Conservation (phyloP, 2,113 vertebrate species). For the Grammomys dolichurus region DNA sequence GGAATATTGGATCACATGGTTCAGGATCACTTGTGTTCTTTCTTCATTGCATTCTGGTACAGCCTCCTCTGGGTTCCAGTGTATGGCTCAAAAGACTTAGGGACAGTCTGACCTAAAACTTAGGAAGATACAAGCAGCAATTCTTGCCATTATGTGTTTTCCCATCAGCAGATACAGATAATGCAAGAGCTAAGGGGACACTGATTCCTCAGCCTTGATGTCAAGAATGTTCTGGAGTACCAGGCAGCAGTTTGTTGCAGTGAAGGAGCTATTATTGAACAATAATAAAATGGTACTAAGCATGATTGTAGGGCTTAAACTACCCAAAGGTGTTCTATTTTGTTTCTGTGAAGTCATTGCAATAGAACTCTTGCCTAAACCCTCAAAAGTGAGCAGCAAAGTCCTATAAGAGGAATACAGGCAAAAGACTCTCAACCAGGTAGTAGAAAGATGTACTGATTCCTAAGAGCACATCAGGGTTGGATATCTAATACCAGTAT, state of each 20-base stretch:
- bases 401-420: not conserved
- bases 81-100: not conserved
- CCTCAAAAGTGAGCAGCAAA: not conserved
- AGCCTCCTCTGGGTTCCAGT: not conserved
- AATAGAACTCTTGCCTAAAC: not conserved
- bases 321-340: not conserved
- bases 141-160: not conserved
- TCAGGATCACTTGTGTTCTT: not conserved
- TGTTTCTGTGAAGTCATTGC: rapidly evolving
- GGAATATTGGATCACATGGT: not conserved
- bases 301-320: not conserved
- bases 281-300: not conserved
- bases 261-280: not conserved
- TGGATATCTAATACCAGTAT: not conserved
- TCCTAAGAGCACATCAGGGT: not conserved
- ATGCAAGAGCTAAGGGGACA: not conserved
- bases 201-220: not conserved
- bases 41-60: not conserved
- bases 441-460: not conserved
- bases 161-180: not conserved
- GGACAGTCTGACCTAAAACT: not conserved
- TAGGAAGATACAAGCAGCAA: not conserved
- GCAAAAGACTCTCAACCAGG: not conserved
- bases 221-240: not conserved
- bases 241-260: not conserved